A percentile compares a stretch with the other conserved stretches of the same genome.
Conservation (phyloP, 2,113 vertebrate genomes). For the Eubucco bourcierii region DNA sequence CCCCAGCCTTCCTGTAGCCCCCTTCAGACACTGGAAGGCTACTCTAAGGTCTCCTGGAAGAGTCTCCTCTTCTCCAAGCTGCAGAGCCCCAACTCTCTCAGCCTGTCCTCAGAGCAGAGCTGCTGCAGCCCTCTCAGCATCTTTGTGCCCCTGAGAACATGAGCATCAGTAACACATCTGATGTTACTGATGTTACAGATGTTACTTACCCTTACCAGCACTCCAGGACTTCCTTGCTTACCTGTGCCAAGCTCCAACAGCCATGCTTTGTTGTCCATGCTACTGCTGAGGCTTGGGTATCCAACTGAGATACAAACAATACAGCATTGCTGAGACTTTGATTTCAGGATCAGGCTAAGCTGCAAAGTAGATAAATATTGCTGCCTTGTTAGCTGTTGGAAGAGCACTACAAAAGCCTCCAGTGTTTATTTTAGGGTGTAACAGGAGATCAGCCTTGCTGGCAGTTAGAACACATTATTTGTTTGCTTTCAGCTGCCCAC, state of each 20-base stretch:
- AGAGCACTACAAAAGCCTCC: background rate
- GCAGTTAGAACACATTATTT: background rate
- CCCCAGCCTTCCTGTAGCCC: no score
- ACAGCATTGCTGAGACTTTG: background rate
- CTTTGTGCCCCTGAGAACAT: no score
- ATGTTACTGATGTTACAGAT: no score
- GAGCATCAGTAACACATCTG: no score
- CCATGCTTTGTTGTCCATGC: rapidly evolving
- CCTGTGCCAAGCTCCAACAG: background rate
- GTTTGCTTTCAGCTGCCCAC: background rate
- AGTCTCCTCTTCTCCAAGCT: no score
- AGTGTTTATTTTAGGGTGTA: background rate
- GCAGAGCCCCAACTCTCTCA: no score
- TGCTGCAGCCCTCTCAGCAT: no score
- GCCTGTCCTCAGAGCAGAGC: no score
- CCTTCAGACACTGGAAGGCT: no score
- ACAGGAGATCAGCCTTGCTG: background rate
- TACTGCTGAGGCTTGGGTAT: background rate
- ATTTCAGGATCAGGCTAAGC: background rate
- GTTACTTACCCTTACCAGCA: background rate
- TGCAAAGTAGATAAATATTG: background rate
- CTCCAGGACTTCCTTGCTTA: background rate
- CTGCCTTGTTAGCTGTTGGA: background rate
- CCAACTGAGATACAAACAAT: background rate
- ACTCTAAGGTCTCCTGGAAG: no score